phyloP scores from a whole-genome alignment of 2,797 vertebrate genomes.

The Anomalospiza imberbis region DNA sequence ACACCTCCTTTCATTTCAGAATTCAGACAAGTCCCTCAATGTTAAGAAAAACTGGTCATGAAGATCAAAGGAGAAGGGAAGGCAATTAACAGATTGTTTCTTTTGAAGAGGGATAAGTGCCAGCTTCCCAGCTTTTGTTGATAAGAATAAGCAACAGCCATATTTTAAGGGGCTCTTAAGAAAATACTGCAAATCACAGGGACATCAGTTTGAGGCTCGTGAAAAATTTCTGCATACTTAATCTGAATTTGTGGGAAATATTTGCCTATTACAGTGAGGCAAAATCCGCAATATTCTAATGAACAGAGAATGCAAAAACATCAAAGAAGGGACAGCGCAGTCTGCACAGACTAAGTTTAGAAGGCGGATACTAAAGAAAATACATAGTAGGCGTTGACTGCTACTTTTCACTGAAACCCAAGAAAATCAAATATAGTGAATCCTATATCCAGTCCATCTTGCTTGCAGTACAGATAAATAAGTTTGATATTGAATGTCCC shows the following conservation, averaged over 20 bases:
- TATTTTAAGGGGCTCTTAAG: background rate
- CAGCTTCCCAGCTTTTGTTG: background rate
- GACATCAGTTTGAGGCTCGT: background rate
- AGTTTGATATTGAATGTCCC: background rate
- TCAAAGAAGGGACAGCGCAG: background rate
- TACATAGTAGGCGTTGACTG: background rate
- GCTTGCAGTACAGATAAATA: background rate
- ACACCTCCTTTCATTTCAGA: background rate
- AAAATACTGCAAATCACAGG: background rate
- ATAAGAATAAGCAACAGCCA: background rate
- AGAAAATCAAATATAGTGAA: background rate
- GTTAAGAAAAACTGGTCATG: background rate
- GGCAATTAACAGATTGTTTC: constrained; percentile 27
- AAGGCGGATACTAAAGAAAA: background rate
- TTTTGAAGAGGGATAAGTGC: background rate
- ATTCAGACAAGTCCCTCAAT: background rate
- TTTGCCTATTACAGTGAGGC: background rate
- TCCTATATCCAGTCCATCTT: too few relatives aligned
- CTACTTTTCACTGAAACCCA: background rate
- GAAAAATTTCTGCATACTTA: background rate
- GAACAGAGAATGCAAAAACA: background rate
- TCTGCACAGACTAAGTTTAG: background rate
- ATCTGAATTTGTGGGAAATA: background rate
- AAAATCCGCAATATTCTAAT: background rate
- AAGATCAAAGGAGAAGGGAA: constrained; percentile 32